Evolutionary conservation across 2,113 vertebrate genomes (phyloP).

Genomic region (Odocoileus hemionus): DNA sequence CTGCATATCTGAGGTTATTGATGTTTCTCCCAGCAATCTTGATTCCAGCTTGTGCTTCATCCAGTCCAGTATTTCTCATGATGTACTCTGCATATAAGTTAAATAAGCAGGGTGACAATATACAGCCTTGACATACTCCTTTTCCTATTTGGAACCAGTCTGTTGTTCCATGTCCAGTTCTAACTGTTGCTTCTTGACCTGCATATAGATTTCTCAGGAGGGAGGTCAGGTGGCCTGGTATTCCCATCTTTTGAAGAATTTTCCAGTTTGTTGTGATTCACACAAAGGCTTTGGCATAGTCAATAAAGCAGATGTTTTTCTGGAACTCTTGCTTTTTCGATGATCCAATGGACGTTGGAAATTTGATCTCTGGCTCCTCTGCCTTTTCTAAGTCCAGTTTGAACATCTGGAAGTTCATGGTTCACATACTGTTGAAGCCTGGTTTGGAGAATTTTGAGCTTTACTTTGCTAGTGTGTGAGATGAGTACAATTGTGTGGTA

Average conservation of each 20-base stretch:
- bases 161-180: background rate
- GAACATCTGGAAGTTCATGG: background rate
- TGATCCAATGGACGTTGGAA: background rate
- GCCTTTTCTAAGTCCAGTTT: background rate
- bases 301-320: background rate
- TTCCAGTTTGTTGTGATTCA: background rate
- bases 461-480: background rate
- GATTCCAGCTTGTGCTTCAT: background rate
- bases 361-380: background rate
- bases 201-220: background rate
- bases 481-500: background rate
- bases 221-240: background rate
- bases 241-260: background rate
- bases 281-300: background rate
- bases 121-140: background rate
- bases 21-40: background rate
- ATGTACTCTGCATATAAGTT: background rate
- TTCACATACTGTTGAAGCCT: background rate
- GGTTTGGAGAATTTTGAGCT: background rate
- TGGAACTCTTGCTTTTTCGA: background rate
- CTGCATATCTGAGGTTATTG: background rate
- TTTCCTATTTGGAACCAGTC: background rate
- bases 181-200: background rate
- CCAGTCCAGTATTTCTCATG: background rate
- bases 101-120: background rate